A percentile compares a stretch with the other conserved stretches of the same genome.
These are phyloP conservation scores for Anas bernieri DNA, from an alignment of 2,797 vertebrate genomes.

Conservation along the genomic window DNA sequence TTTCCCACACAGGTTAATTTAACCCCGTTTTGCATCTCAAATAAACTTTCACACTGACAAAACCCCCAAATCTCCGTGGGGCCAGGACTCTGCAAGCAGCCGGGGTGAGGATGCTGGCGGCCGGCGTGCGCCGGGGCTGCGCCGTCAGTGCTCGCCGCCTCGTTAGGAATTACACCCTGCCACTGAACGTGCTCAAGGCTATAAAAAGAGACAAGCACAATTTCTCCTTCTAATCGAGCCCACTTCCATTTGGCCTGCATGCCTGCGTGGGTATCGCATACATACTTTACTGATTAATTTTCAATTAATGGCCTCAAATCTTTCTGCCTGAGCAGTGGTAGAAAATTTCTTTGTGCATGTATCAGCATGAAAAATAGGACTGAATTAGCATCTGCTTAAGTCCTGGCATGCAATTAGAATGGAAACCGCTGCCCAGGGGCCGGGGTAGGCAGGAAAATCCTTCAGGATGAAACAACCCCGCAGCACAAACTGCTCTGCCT, in stretches of 20 bases:
- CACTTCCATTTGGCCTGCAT: slow-evolving; percentile 66
- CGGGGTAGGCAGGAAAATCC: background rate
- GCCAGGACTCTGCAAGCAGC: background rate
- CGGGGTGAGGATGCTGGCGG: background rate
- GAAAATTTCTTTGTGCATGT: background rate
- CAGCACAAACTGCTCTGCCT: background rate
- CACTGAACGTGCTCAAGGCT: slow-evolving; percentile 10
- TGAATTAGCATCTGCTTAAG: background rate
- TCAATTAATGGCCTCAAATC: slow-evolving; percentile 67
- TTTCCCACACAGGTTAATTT: slow-evolving; percentile 13
- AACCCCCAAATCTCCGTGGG: background rate
- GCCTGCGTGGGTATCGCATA: slow-evolving; percentile 6
- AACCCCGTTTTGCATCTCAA: slow-evolving; percentile 49
- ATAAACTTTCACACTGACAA: slow-evolving; percentile 39
- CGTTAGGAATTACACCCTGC: slow-evolving; percentile 39
- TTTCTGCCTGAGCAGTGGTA: slow-evolving; percentile 16
- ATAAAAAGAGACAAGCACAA: slow-evolving; percentile 23
- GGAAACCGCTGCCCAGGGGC: background rate
- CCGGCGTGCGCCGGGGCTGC: too few species aligned
- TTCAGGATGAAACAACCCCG: background rate
- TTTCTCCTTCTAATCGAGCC: slow-evolving; percentile 68
- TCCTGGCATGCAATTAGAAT: background rate
- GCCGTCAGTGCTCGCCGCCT: background rate
- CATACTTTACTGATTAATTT: slow-evolving; percentile 67
- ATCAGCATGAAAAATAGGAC: background rate